Evolutionary conservation across 1,140 invertebrate species (phyloP).

Genomic region (Papilio machaon): DNA sequence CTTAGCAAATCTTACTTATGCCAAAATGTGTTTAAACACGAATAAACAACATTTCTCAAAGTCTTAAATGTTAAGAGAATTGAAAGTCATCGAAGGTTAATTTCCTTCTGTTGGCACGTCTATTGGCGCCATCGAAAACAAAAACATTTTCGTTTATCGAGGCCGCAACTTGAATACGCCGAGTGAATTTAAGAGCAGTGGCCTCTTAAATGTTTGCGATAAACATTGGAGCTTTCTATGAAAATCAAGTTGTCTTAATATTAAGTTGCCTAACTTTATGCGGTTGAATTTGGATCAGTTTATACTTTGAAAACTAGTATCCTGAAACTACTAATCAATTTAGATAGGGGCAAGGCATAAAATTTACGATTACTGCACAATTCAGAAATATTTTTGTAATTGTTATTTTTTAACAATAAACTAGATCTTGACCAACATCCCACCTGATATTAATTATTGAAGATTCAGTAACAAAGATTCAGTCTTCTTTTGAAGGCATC

Average conservation of each 20-base stretch:
- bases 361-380: neutral
- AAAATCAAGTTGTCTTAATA: conserved; percentile 12
- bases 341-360: neutral
- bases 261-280: neutral
- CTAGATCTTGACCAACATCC: neutral
- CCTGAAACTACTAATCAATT: neutral
- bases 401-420: neutral
- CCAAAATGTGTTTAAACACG: conserved; percentile 21
- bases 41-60: neutral
- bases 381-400: neutral
- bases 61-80: conserved; percentile 41
- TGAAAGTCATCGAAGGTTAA: conserved; percentile 57
- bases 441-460: too few relatives aligned
- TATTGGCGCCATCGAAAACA: conserved; percentile 44
- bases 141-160: conserved; percentile 35
- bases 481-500: neutral
- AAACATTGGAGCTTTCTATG: conserved; percentile 17
- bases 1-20: neutral
- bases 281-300: neutral
- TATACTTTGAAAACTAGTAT: conserved; percentile 6
- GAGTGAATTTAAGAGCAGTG: conserved; percentile 22
- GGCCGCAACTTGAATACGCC: conserved; percentile 20
- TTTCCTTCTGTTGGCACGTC: conserved; percentile 51
- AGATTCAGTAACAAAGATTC: neutral
- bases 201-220: conserved; percentile 24